Percentiles rank a stretch among this genome's conserved stretches.
Conservation (phyloP, 2,113 vertebrate species). For the Lutjanus erythropterus region DNA sequence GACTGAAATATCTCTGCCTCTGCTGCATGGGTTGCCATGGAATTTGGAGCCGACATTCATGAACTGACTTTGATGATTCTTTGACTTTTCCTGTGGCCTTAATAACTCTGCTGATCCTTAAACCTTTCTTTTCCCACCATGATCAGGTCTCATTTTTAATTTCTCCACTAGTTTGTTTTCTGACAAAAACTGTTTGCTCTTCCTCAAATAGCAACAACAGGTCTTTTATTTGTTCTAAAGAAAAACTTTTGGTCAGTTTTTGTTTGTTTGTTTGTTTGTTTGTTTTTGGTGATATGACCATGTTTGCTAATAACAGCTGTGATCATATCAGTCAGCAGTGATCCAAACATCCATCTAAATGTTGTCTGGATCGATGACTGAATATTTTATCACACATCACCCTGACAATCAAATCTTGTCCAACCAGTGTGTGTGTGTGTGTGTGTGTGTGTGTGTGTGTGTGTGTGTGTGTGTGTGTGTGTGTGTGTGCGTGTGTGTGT, state of each 20-base stretch:
- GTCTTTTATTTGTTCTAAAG: too few relatives aligned
- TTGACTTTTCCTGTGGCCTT: too few relatives aligned
- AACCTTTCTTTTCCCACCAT: too few relatives aligned
- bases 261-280: too few relatives aligned
- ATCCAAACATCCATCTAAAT: conserved; percentile 8
- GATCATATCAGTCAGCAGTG: conserved; percentile 1
- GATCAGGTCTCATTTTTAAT: too few relatives aligned
- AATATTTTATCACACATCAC: conserved; percentile 6
- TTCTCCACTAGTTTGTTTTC: too few relatives aligned
- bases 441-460: neutral
- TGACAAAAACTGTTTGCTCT: too few relatives aligned
- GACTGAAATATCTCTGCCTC: too few relatives aligned
- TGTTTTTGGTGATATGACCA: neutral
- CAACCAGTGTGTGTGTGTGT: conserved; percentile 21
- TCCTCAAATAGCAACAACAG: too few relatives aligned
- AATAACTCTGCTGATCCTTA: too few relatives aligned
- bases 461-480: conserved; percentile 42
- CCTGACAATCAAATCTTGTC: neutral
- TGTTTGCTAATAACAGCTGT: neutral
- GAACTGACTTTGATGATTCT: neutral
- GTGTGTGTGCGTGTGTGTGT: neutral
- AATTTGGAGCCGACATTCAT: neutral
- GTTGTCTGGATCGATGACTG: neutral
- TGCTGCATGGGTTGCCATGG: too few relatives aligned
- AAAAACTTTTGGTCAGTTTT: too few relatives aligned